These are phyloP conservation scores for Nomia melanderi DNA, from an alignment of 1,140 invertebrate species.

Conservation along the genomic window DNA sequence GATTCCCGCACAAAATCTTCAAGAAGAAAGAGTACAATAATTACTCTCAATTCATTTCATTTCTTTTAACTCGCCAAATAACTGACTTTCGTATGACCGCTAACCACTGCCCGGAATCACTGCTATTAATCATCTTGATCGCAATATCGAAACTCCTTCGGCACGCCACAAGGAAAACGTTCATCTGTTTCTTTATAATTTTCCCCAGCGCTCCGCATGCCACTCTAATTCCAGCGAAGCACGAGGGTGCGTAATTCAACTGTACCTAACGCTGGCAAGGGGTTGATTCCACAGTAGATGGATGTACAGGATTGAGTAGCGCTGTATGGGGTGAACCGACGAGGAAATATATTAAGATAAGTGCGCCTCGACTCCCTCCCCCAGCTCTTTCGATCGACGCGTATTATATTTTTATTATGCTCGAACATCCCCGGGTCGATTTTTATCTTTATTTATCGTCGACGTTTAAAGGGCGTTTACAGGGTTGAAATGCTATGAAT, in stretches of 20 bases:
- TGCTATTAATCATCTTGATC: no score
- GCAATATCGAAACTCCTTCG: no score
- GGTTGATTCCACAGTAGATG: conserved; percentile 26
- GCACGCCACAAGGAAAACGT: conserved; percentile 42
- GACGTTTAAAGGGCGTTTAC: not conserved
- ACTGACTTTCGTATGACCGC: no score
- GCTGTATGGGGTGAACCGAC: not conserved
- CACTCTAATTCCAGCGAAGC: conserved; percentile 62
- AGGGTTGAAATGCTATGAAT: not conserved
- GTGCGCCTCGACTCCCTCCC: no score
- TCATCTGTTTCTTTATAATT: conserved; percentile 60
- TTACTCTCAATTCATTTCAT: no score
- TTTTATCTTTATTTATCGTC: not conserved
- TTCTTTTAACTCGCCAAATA: no score
- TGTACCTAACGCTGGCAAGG: conserved; percentile 67
- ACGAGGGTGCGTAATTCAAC: conserved; percentile 74
- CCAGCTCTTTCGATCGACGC: conserved; percentile 10
- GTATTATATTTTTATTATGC: conserved; percentile 12
- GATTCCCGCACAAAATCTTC: no score
- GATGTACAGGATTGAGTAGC: not conserved
- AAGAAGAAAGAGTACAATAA: no score
- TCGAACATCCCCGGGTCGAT: not conserved
- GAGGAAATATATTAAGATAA: conserved; percentile 16
- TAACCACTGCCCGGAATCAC: no score
- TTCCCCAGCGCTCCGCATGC: conserved; percentile 22